Percentiles rank a stretch among this genome's conserved stretches.
Evolutionary conservation across 2,113 vertebrate species (phyloP).

Genomic region (Prionailurus bengalensis): DNA sequence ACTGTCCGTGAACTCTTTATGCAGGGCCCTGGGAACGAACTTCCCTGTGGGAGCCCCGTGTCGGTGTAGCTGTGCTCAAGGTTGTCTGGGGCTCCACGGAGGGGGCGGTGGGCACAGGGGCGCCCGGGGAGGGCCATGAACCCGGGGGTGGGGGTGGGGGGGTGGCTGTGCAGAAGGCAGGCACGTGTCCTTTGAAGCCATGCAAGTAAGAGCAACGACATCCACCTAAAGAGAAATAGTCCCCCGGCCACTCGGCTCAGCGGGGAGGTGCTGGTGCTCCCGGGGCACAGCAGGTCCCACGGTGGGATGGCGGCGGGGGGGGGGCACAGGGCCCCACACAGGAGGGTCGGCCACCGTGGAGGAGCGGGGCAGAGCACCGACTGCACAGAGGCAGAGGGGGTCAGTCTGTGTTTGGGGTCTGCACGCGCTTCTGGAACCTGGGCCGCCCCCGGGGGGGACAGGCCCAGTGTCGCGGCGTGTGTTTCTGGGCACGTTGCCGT

Average conservation of each 20-base stretch:
- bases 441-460: neutral
- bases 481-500: neutral
- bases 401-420: neutral
- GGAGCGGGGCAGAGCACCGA: neutral
- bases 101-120: accelerated
- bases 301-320: accelerated
- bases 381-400: accelerated
- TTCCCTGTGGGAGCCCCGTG: accelerated
- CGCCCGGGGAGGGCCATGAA: accelerated
- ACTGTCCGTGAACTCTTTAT: accelerated
- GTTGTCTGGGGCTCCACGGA: neutral
- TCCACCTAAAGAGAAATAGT: neutral
- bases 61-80: accelerated
- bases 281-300: neutral
- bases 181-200: accelerated
- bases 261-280: accelerated
- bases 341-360: neutral
- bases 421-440: neutral
- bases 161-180: neutral
- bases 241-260: neutral
- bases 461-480: neutral
- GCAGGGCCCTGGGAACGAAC: accelerated
- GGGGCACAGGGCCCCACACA: neutral
- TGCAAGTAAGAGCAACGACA: accelerated
- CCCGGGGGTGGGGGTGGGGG: accelerated